Percentiles rank a stretch among this genome's conserved stretches.
Evolutionary conservation across 2,797 vertebrate genomes (phyloP).

Genomic region (Bufotes viridis): DNA sequence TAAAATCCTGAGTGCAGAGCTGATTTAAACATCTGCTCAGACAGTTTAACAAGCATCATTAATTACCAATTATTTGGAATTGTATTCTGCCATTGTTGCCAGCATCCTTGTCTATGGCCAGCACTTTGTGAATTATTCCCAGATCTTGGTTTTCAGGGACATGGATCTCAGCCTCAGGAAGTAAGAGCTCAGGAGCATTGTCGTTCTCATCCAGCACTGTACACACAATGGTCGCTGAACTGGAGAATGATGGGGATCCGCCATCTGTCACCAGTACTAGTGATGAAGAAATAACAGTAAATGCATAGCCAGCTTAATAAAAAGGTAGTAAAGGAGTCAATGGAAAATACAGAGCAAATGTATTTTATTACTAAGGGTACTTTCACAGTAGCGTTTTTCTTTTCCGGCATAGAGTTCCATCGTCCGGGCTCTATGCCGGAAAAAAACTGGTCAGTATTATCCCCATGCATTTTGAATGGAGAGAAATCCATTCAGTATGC

Average conservation of each 20-base stretch:
- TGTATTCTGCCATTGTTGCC: constrained; percentile 81
- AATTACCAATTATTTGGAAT: constrained; percentile 84
- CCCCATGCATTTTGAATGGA: too few relatives aligned
- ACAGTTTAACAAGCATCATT: constrained; percentile 30
- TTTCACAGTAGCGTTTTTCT: too few relatives aligned
- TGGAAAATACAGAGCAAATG: not conserved
- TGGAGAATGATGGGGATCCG: constrained; percentile 76
- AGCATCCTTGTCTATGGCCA: constrained; percentile 83
- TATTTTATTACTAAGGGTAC: not conserved
- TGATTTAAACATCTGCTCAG: constrained; percentile 50
- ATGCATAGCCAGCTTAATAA: not conserved
- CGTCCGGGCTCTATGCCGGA: too few relatives aligned
- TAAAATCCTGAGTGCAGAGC: constrained; percentile 13
- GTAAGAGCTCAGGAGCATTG: constrained; percentile 81
- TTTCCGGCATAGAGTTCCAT: too few relatives aligned
- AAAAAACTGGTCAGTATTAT: too few relatives aligned
- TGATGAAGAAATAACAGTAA: constrained; percentile 58
- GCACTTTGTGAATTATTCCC: constrained; percentile 74
- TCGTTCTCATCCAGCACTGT: constrained; percentile 89
- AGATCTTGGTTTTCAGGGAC: constrained; percentile 87
- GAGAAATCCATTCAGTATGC: too few relatives aligned
- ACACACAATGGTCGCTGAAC: constrained; percentile 79
- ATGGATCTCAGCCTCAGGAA: constrained; percentile 75
- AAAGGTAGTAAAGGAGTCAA: not conserved
- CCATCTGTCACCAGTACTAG: constrained; percentile 87